Conservation (phyloP, 2,113 vertebrate genomes). For the Gorilla gorilla region DNA sequence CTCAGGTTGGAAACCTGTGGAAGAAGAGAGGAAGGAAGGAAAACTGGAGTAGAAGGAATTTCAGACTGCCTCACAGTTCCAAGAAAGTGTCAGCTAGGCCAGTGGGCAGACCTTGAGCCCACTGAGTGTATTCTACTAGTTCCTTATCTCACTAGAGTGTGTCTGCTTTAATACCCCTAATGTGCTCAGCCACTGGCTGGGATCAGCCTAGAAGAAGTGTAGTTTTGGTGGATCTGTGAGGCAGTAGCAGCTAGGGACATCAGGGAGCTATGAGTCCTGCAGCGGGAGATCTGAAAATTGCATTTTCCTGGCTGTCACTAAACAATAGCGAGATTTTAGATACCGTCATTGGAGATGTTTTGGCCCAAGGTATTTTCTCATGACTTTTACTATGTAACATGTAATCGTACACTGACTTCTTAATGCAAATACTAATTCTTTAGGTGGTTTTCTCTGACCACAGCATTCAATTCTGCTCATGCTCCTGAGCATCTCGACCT, state of each 20-base stretch:
- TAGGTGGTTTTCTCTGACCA: neutral
- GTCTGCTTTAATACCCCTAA: neutral
- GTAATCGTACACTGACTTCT: neutral
- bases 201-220: neutral
- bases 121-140: neutral
- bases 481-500: neutral
- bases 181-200: neutral
- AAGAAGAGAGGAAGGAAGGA: neutral
- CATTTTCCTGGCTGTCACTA: neutral
- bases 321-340: neutral
- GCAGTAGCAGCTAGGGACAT: neutral
- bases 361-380: neutral
- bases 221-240: too few relatives aligned
- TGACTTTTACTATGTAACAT: neutral
- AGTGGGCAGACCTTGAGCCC: neutral
- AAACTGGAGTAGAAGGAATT: neutral
- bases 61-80: fast-evolving
- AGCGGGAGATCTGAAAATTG: neutral
- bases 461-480: neutral
- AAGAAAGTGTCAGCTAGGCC: neutral
- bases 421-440: neutral
- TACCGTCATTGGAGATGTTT: neutral
- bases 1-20: neutral
- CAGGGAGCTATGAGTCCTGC: neutral
- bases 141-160: neutral